A percentile compares a stretch with the other conserved stretches of the same genome.
Evolutionary conservation across 2,888 invertebrate species (phyloP).

Genomic region (Limnephilus rhombicus): DNA sequence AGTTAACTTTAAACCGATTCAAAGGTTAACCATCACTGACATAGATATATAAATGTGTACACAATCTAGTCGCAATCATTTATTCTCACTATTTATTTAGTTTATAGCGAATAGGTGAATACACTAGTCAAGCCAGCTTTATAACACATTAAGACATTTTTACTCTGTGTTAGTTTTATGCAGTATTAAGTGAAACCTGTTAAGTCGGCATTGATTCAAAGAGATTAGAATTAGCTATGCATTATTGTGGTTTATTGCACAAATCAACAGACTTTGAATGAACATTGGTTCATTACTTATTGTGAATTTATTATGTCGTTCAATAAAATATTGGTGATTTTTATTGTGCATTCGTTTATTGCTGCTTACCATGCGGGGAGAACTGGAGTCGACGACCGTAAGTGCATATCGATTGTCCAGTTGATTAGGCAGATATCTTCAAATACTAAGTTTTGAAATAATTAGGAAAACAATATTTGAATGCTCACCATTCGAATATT

Average conservation of each 20-base stretch:
- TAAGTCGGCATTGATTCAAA: neutral
- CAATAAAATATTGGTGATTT: neutral
- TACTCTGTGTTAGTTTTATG: neutral
- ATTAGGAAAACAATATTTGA: too few species aligned
- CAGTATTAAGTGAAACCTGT: neutral
- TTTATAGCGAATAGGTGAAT: neutral
- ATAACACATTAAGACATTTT: neutral
- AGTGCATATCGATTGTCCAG: neutral
- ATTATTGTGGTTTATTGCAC: neutral
- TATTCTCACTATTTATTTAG: neutral
- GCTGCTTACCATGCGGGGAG: neutral
- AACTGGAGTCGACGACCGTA: neutral
- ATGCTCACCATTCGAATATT: too few species aligned
- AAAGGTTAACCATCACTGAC: neutral
- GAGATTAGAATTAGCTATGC: neutral
- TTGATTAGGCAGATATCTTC: too few species aligned
- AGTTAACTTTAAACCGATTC: neutral
- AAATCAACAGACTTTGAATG: neutral
- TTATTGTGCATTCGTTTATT: constrained; percentile 12
- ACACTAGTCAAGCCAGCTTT: neutral
- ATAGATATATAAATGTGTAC: neutral
- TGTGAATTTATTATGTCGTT: neutral
- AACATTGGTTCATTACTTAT: neutral
- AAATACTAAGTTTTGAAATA: too few species aligned
- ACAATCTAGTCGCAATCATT: neutral